Base-by-base conservation (phyloP, 1,140 invertebrate species). In the Temnothorax longispinosus region DNA sequence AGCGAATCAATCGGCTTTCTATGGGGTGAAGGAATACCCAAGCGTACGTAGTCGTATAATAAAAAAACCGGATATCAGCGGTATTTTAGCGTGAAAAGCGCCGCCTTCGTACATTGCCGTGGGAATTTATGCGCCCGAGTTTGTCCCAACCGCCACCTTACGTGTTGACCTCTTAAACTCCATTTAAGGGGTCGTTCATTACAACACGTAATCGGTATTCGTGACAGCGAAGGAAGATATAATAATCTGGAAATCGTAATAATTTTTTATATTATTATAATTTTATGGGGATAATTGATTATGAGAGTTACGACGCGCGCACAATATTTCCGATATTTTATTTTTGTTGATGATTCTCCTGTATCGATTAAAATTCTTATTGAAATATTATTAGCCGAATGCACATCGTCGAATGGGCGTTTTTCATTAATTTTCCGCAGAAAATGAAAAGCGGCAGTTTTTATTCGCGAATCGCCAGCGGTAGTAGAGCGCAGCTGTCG, bases 71-170 rank as follows among this genome's bases (percentile, higher is more conserved):
- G 71, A 86, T 52, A 86, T 87, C 56, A 60, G 81, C 44, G 56
- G 18, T 89, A 87, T 87, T 86, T 91, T 86, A 80, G 27, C 71
- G 60, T 50, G 50, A 44, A 44, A 44, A 60, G 15, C 15, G 27
- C 52, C 27, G 67, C 67, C 21, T 64, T 58, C 18, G 74, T 41
- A 87, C 87, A 87, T 86, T 87, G 62, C 64, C 64, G 7, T 10
- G 32, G 10, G 67, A 82, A 91, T 91, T 91, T 91, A 89, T 86
- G 74, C 44, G 84, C 35, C 47, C 62, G 47, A 41, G 41, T 72
- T 18, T 21, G 44, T 56, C 52, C 35, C 67, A 21, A 6, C 13
- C 54, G 35, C 13, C 32, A 47, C 32, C 38, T 67, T 67, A n/a
- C 10, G 7, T 3, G 60, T 64, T 2, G n/a, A 67, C 3, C 35